phyloP scores from a whole-genome alignment of 2,888 invertebrate genomes.

The Diadromus collaris region DNA sequence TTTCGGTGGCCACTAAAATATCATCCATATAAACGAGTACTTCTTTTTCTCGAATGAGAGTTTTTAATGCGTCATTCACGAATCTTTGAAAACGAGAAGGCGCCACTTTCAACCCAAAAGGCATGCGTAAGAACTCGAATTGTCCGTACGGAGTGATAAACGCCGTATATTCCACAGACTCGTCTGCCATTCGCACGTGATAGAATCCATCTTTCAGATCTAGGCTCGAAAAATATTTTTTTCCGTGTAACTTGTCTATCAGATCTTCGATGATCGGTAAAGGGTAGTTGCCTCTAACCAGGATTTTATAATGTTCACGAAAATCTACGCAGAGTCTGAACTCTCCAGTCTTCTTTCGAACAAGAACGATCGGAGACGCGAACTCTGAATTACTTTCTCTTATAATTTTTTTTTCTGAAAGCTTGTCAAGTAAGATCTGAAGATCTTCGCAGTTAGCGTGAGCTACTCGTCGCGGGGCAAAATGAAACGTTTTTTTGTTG shows the following conservation, averaged over 20 bases:
- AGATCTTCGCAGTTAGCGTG: constrained; percentile 30
- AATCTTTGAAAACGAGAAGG: constrained; percentile 61
- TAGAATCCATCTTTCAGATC: constrained; percentile 65
- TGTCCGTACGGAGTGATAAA: constrained; percentile 27
- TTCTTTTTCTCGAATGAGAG: constrained; percentile 32
- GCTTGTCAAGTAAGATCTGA: constrained; percentile 56
- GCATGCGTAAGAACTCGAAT: constrained; percentile 6
- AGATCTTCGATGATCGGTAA: constrained; percentile 61
- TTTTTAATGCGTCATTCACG: constrained; percentile 42
- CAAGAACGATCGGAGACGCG: constrained; percentile 57
- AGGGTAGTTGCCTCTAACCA: constrained; percentile 55
- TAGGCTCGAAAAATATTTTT: constrained; percentile 59
- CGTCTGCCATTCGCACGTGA: constrained; percentile 56
- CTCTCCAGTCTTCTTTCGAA: constrained; percentile 55
- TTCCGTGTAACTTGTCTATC: constrained; percentile 53
- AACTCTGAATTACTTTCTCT: constrained; percentile 58
- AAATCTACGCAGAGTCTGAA: constrained; percentile 59
- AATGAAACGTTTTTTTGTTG: constrained; percentile 7
- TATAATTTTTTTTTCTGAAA: constrained; percentile 60
- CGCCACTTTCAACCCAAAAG: constrained; percentile 52
- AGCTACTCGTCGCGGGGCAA: constrained; percentile 16
- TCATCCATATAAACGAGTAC: constrained; percentile 46
- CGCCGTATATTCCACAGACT: constrained; percentile 58
- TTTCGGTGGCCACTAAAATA: constrained; percentile 39
- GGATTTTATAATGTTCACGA: constrained; percentile 54